These are phyloP conservation scores for Disparrhopalites patrizii DNA, from an alignment of 2,888 invertebrate genomes.

Conservation along the genomic window DNA sequence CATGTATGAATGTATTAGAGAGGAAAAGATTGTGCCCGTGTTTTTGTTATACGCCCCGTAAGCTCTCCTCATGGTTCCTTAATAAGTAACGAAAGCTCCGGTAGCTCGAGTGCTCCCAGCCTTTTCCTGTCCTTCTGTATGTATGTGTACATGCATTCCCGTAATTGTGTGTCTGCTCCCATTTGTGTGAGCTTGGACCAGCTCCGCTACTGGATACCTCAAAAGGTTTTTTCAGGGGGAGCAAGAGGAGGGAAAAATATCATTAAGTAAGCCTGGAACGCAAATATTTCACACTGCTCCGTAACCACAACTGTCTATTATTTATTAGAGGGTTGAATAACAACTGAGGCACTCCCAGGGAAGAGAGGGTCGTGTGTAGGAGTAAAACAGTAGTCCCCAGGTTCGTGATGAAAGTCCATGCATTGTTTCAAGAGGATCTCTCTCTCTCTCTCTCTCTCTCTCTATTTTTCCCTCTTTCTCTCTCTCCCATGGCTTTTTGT, in stretches of 20 bases:
- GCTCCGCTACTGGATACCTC: too few relatives aligned
- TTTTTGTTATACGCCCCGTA: too few relatives aligned
- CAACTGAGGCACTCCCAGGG: background rate
- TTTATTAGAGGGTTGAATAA: background rate
- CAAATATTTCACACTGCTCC: constrained; percentile 1
- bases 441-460: background rate
- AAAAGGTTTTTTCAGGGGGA: background rate
- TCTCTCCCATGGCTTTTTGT: background rate
- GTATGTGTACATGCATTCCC: background rate
- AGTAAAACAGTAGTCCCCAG: too few relatives aligned
- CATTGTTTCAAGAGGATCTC: background rate
- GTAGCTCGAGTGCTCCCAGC: too few relatives aligned
- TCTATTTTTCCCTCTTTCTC: background rate
- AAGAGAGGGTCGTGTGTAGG: too few relatives aligned
- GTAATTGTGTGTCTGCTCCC: background rate
- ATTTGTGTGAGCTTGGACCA: too few relatives aligned
- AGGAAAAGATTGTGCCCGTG: too few relatives aligned
- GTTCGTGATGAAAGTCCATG: constrained; percentile 2
- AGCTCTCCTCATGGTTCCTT: too few relatives aligned
- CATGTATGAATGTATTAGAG: too few relatives aligned
- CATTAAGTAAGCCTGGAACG: constrained; percentile 2
- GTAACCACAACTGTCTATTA: constrained; percentile 1
- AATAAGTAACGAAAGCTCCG: too few relatives aligned
- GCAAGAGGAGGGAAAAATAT: too few relatives aligned
- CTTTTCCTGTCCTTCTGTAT: too few relatives aligned